Evolutionary conservation across 2,113 vertebrate genomes (phyloP).

Genomic region (Asarcornis scutulata): DNA sequence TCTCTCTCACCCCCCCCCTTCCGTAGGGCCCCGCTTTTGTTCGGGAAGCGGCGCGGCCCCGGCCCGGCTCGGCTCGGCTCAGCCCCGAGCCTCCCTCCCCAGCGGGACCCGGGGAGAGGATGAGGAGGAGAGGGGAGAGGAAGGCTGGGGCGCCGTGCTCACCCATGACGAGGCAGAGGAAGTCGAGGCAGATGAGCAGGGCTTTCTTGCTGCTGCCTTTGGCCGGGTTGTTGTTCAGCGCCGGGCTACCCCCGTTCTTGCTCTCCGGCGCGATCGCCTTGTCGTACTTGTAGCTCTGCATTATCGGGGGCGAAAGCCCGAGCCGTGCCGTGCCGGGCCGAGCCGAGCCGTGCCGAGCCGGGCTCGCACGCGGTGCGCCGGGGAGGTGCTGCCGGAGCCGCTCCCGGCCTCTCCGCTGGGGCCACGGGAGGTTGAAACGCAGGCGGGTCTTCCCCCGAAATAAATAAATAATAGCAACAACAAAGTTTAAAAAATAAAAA

Average conservation of each 20-base stretch:
- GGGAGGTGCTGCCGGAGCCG: neutral
- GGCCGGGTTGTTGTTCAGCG: slow-evolving; percentile 87
- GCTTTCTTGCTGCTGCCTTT: slow-evolving; percentile 86
- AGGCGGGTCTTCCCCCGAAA: neutral
- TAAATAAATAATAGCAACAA: too few relatives aligned
- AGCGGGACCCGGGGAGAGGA: neutral
- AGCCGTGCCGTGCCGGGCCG: neutral
- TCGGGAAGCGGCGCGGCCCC: neutral
- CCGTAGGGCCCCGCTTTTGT: slow-evolving; percentile 11
- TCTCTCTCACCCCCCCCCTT: too few relatives aligned
- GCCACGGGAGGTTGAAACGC: neutral
- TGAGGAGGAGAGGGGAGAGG: neutral
- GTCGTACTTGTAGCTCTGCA: slow-evolving; percentile 98
- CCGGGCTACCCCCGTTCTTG: slow-evolving; percentile 92
- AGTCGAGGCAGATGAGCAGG: slow-evolving; percentile 89
- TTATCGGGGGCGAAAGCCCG: slow-evolving; percentile 69
- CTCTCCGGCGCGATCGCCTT: slow-evolving; percentile 94
- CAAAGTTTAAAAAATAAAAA: neutral
- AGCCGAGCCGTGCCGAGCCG: neutral
- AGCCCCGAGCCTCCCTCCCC: neutral
- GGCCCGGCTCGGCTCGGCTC: neutral
- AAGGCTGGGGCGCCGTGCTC: slow-evolving; percentile 64
- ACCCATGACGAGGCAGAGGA: slow-evolving; percentile 95
- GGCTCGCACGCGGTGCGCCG: neutral
- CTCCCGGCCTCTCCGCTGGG: neutral